phyloP scores from a whole-genome alignment of 2,888 invertebrate species.

The Sisyra terminalis region DNA sequence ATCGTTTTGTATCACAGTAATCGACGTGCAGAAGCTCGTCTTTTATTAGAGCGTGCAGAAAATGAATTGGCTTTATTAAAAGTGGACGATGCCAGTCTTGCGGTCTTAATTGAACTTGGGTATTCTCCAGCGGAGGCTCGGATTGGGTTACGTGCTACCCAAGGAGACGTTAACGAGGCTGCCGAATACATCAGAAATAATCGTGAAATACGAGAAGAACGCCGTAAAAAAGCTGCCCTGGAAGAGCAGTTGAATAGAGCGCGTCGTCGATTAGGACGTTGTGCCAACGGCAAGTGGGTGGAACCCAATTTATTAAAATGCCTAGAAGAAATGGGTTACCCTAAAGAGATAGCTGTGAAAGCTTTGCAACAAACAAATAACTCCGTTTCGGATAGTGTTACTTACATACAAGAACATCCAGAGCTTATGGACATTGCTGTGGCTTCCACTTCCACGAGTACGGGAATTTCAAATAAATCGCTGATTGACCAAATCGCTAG shows the following conservation, averaged over 20 bases:
- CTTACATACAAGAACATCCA: conserved; percentile 43
- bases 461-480: conserved; percentile 17
- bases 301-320: conserved; percentile 31
- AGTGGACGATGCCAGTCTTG: conserved; percentile 36
- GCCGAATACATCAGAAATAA: conserved; percentile 45
- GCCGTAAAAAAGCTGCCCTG: conserved; percentile 31
- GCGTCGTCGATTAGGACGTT: conserved; percentile 35
- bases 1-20: conserved; percentile 66
- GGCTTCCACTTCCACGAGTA: conserved; percentile 24
- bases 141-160: conserved; percentile 44
- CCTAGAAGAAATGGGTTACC: conserved; percentile 52
- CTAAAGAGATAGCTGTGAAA: conserved; percentile 33
- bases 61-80: conserved; percentile 43
- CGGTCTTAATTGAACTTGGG: conserved; percentile 40
- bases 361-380: conserved; percentile 53
- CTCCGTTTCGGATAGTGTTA: conserved; percentile 46
- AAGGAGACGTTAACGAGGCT: conserved; percentile 40
- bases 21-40: conserved; percentile 40
- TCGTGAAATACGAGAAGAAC: conserved; percentile 30
- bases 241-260: conserved; percentile 31
- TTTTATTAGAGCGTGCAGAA: conserved; percentile 43
- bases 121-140: conserved; percentile 51
- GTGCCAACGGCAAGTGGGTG: conserved; percentile 38
- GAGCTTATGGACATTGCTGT: conserved; percentile 25
- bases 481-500: conserved; percentile 33